Conservation (phyloP, 1,140 invertebrate genomes). For the Mizuhopecten yessoensis region DNA sequence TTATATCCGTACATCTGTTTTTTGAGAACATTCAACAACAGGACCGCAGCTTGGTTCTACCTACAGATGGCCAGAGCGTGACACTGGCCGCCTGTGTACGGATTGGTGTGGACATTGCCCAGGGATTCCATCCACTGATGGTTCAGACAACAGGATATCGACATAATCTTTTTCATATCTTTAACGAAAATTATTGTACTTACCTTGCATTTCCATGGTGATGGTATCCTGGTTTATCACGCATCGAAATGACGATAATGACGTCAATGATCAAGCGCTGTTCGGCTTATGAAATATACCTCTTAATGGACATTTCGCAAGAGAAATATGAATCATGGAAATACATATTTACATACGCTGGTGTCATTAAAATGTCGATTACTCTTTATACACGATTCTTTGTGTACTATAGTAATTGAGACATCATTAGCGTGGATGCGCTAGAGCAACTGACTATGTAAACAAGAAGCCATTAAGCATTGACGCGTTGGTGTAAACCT, state of each 20-base stretch:
- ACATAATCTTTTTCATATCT: too few relatives aligned
- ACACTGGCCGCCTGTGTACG: too few relatives aligned
- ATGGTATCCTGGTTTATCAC: not conserved
- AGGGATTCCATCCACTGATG: too few relatives aligned
- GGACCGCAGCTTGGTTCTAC: too few relatives aligned
- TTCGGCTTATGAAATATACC: not conserved
- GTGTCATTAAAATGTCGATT: not conserved
- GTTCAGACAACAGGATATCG: not conserved
- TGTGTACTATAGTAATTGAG: not conserved
- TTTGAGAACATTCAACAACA: too few relatives aligned
- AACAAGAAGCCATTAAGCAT: not conserved
- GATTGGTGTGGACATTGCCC: too few relatives aligned
- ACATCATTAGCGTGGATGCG: not conserved
- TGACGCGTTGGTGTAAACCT: not conserved
- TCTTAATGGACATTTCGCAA: not conserved
- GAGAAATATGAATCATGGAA: not conserved
- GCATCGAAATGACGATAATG: not conserved
- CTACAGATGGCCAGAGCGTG: too few relatives aligned
- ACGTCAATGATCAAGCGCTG: not conserved
- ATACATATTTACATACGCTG: not conserved
- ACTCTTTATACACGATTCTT: not conserved
- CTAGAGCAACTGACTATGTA: not conserved
- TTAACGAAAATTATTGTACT: not conserved
- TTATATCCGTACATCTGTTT: too few relatives aligned
- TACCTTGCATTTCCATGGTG: constrained; percentile 30